Conservation (phyloP, 2,797 vertebrate species). For the Fistularia commersonii region DNA sequence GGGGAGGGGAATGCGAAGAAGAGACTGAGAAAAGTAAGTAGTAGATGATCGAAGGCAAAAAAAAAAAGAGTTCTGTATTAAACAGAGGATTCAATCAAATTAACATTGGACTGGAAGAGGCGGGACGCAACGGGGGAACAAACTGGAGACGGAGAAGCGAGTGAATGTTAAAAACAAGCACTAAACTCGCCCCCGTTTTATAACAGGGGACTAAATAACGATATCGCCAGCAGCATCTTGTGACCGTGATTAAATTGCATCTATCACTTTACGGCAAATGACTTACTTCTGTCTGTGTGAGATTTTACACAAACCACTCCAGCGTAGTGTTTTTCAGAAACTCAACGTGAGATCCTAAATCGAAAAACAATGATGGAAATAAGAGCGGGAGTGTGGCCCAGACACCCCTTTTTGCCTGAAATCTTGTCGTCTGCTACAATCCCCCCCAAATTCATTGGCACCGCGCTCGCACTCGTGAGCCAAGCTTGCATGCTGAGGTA, state of each 20-base stretch:
- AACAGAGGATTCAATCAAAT: conserved; percentile 67
- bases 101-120: conserved; percentile 57
- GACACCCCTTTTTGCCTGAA: conserved; percentile 10
- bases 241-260: neutral
- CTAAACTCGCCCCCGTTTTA: neutral
- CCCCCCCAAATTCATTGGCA: conserved; percentile 30
- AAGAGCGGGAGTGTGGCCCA: conserved; percentile 9
- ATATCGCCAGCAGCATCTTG: too few species aligned
- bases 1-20: conserved; percentile 21
- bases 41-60: conserved; percentile 57
- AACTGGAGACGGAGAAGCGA: conserved; percentile 5
- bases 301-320: too few species aligned
- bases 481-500: conserved; percentile 33
- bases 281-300: too few species aligned
- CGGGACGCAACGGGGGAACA: conserved; percentile 7
- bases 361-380: conserved; percentile 15
- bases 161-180: conserved; percentile 24
- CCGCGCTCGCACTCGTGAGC: conserved; percentile 9
- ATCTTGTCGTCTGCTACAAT: conserved; percentile 4
- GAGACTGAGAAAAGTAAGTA: conserved; percentile 16
- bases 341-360: conserved; percentile 9
- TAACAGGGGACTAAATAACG: neutral
- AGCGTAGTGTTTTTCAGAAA: conserved; percentile 11
- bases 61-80: conserved; percentile 62
- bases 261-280: neutral